Evolutionary conservation across 2,888 invertebrate species (phyloP), one percentile per base, ranked within the genome.

Genomic region (Eupithecia pulchellata): DNA sequence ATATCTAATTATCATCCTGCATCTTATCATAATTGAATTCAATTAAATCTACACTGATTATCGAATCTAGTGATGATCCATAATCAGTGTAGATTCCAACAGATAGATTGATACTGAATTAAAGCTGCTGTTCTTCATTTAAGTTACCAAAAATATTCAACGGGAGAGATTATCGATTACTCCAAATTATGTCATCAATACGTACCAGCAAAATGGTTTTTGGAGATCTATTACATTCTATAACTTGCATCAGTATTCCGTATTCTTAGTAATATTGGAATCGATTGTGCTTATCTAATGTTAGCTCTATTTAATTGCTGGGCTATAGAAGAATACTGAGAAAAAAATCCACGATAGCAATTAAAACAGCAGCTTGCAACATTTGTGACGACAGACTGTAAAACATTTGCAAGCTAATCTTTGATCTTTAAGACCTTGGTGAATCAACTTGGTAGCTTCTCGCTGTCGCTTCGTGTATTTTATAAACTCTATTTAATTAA

Each of bases 331-430:
- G 65, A 64, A 68, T 74, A 39, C 70, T 75, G 73, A 66, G 76
- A 66, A 73, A 68, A 71, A 58, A 64, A 68, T 65, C 55, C 39
- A 29, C 42, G 61, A 68, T 58, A 36, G 58, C 61, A 72, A 74
- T 73, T 73, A 69, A 60, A 69, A 67, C 55, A 62, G 61, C 27
- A 64, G 42, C 66, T 78, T 74, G 73, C 78, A 71, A 75, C 74
- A 76, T 68, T 61, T 62, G 64, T 76, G 75, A 72, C 70, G 73
- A 69, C 76, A 76, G 62, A 67, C 68, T 47, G 66, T 66, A 69
- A 65, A 71, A 72, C 71, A 69, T 71, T 68, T 30, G 69, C 72
- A 72, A 71, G 73, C 36, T 73, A 74, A 79, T 81, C 77, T 81
- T 76, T 75, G 75, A 82, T 79, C 74, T 77, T 62, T 20, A 60